Evolutionary conservation across 2,797 vertebrate genomes (phyloP).

Genomic region (Clamator glandarius): DNA sequence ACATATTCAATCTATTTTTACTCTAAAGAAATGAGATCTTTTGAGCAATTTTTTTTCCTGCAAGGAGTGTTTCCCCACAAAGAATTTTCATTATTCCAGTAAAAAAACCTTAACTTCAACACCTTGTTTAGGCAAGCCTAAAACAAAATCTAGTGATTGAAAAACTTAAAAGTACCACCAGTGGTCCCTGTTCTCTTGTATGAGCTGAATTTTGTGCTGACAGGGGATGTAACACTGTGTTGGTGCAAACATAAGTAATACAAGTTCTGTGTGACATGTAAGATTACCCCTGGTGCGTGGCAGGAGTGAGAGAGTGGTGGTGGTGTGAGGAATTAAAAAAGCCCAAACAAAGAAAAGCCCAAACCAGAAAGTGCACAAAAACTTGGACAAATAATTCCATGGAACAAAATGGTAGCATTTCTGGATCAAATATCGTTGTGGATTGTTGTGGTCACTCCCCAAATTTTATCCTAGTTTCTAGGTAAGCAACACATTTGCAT

Average conservation of each 20-base stretch:
- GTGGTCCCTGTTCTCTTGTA: neutral
- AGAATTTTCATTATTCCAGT: neutral
- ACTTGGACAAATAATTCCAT: neutral
- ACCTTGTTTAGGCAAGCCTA: neutral
- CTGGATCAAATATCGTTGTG: neutral
- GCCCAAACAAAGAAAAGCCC: neutral
- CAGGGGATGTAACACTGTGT: accelerated
- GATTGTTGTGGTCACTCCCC: no score
- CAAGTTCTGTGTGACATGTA: neutral
- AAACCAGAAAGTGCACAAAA: neutral
- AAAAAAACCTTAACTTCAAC: neutral
- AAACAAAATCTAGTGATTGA: neutral
- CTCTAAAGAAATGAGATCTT: neutral
- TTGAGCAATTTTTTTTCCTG: neutral
- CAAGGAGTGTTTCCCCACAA: neutral
- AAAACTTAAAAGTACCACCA: neutral
- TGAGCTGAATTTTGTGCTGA: neutral
- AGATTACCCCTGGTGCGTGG: neutral
- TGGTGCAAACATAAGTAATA: neutral
- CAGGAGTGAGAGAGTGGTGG: neutral
- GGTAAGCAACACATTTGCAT: accelerated
- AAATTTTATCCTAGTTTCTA: neutral
- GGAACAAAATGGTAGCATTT: neutral
- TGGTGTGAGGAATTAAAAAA: neutral
- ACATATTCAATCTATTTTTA: neutral